These are phyloP conservation scores for Heloderma charlesbogerti DNA, from an alignment of 2,113 vertebrate genomes.

Conservation along the genomic window DNA sequence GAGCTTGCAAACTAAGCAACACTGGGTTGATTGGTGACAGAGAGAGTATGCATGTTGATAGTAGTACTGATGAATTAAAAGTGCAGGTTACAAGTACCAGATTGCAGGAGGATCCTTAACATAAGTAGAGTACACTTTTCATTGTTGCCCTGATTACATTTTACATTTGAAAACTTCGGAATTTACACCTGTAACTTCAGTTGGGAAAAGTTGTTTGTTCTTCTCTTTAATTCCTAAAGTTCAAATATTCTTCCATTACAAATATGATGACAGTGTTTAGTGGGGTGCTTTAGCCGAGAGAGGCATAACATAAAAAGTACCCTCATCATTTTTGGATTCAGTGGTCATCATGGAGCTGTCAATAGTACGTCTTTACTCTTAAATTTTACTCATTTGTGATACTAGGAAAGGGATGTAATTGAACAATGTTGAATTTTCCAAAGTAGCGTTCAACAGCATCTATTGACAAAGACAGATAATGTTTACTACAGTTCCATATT, in stretches of 20 bases:
- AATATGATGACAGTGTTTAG: not conserved
- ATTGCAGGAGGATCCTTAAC: not conserved
- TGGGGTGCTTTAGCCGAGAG: not conserved
- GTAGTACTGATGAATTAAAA: not conserved
- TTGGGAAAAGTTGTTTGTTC: not conserved
- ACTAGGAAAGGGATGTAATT: slow-evolving; percentile 48
- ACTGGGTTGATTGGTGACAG: slow-evolving; percentile 35
- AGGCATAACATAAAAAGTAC: not conserved
- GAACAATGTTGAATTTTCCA: slow-evolving; percentile 49
- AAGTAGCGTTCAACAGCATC: slow-evolving; percentile 20
- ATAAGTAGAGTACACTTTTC: not conserved
- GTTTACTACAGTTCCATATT: slow-evolving; percentile 9
- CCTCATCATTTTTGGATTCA: not conserved
- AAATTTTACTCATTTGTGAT: not conserved
- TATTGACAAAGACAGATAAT: not conserved
- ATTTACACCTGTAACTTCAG: not conserved
- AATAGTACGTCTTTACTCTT: not conserved
- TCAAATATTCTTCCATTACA: not conserved
- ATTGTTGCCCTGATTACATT: not conserved
- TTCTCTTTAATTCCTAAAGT: not conserved
- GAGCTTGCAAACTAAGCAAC: slow-evolving; percentile 32
- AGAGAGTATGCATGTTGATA: slow-evolving; percentile 30
- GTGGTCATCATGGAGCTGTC: not conserved
- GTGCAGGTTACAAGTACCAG: not conserved
- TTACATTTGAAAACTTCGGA: not conserved